phyloP scores from a whole-genome alignment of 2,797 vertebrate genomes.

The Varecia variegata region DNA sequence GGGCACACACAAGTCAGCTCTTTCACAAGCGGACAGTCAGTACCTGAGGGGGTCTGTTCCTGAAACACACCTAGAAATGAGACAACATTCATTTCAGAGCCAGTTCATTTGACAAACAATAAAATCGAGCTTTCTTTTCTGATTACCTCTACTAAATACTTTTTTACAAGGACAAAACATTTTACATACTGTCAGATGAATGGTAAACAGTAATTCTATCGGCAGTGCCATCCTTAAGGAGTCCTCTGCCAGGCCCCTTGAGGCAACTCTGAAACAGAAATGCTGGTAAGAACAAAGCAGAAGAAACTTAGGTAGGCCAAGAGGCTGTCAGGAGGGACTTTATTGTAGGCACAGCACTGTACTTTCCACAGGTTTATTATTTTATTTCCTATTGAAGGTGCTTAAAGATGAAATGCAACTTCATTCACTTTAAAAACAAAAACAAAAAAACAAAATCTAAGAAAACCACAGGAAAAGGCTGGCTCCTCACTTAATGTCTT shows the following conservation, averaged over 20 bases:
- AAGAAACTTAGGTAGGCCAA: background rate
- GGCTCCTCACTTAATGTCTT: background rate
- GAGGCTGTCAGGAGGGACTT: background rate
- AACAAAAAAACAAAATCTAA: background rate
- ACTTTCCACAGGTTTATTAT: background rate
- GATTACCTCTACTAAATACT: background rate
- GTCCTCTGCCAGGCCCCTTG: background rate
- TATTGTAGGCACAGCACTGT: background rate
- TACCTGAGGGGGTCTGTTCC: background rate
- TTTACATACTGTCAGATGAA: background rate
- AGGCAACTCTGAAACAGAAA: background rate
- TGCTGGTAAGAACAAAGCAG: background rate
- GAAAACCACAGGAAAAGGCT: constrained; percentile 17
- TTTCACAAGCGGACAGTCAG: background rate
- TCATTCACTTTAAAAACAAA: background rate
- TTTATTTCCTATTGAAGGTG: constrained; percentile 1
- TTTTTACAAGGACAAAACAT: background rate
- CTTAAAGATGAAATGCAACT: background rate
- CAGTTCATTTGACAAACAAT: background rate
- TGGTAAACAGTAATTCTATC: background rate
- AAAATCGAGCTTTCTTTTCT: constrained; percentile 8
- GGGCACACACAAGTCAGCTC: background rate
- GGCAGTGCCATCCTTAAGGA: background rate
- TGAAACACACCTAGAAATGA: background rate
- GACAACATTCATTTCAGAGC: background rate